Evolutionary conservation across 2,797 vertebrate species (phyloP).

Genomic region (Oophaga sylvatica): DNA sequence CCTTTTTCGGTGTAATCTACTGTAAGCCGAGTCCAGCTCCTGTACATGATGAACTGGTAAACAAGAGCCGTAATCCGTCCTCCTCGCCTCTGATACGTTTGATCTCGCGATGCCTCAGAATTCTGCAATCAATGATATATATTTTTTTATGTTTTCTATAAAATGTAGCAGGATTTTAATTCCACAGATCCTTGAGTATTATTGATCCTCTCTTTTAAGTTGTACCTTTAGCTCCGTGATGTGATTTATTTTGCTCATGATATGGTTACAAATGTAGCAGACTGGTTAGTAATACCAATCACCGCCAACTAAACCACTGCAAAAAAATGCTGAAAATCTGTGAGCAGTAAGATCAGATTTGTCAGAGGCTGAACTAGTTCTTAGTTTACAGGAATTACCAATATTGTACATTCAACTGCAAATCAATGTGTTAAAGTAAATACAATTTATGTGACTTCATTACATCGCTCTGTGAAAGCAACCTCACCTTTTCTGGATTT

Average conservation of each 20-base stretch:
- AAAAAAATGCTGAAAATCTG: neutral
- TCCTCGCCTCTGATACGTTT: neutral
- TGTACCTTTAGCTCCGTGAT: conserved; percentile 9
- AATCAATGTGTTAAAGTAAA: conserved; percentile 63
- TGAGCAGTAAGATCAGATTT: neutral
- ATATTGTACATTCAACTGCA: conserved; percentile 57
- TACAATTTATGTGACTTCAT: conserved; percentile 64
- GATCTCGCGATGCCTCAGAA: conserved; percentile 9
- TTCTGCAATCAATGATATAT: conserved; percentile 39
- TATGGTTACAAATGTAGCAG: conserved; percentile 7
- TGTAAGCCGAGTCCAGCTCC: neutral
- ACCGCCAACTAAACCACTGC: neutral
- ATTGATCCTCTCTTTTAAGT: conserved; percentile 53
- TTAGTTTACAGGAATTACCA: conserved; percentile 22
- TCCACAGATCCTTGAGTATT: conserved; percentile 44
- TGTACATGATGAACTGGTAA: neutral
- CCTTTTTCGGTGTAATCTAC: neutral
- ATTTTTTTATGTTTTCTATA: conserved; percentile 60
- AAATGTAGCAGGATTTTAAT: conserved; percentile 44
- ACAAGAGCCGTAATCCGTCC: neutral
- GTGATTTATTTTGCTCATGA: conserved; percentile 27
- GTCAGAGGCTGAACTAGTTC: conserved; percentile 7
- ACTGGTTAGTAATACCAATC: conserved; percentile 17
- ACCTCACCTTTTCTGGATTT: conserved; percentile 54
- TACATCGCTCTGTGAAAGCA: conserved; percentile 48